These are phyloP conservation scores for Drosophila subpulchrella DNA, from an alignment of 1,140 invertebrate species.

Conservation along the genomic window DNA sequence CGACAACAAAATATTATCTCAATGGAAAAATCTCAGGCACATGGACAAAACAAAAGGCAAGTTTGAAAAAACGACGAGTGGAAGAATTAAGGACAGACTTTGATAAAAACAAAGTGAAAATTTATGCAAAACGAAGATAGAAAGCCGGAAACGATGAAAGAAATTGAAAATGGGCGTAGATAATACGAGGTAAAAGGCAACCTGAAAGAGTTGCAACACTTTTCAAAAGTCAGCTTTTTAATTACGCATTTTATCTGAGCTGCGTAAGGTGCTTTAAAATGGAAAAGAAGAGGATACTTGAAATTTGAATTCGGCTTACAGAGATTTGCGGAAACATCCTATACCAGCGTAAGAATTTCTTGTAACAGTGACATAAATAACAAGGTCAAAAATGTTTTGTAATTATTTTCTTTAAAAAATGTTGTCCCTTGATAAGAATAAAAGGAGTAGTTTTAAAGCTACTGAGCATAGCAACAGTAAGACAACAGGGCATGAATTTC, in stretches of 20 bases:
- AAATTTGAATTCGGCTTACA: too few relatives aligned
- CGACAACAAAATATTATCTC: conserved; percentile 74
- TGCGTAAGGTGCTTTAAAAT: background rate
- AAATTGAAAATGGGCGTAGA: conserved; percentile 17
- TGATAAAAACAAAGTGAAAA: conserved; percentile 81
- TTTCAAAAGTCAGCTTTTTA: conserved; percentile 1
- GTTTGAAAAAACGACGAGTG: conserved; percentile 26
- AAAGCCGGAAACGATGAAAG: conserved; percentile 31
- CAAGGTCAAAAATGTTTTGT: too few relatives aligned
- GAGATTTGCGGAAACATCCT: too few relatives aligned
- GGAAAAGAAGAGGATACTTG: background rate
- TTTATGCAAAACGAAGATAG: conserved; percentile 78
- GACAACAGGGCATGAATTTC: too few relatives aligned
- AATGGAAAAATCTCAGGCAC: conserved; percentile 75
- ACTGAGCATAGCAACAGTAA: too few relatives aligned
- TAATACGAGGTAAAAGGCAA: conserved; percentile 13
- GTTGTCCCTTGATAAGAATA: too few relatives aligned
- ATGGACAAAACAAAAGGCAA: conserved; percentile 61
- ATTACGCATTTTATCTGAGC: background rate
- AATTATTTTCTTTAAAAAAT: too few relatives aligned
- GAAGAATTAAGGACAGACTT: conserved; percentile 44
- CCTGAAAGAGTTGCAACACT: conserved; percentile 6
- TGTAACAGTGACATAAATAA: too few relatives aligned
- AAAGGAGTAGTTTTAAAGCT: too few relatives aligned
- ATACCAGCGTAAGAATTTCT: too few relatives aligned